These are phyloP conservation scores for Nemoura dubitans DNA, from an alignment of 2,888 invertebrate genomes.

Conservation along the genomic window DNA sequence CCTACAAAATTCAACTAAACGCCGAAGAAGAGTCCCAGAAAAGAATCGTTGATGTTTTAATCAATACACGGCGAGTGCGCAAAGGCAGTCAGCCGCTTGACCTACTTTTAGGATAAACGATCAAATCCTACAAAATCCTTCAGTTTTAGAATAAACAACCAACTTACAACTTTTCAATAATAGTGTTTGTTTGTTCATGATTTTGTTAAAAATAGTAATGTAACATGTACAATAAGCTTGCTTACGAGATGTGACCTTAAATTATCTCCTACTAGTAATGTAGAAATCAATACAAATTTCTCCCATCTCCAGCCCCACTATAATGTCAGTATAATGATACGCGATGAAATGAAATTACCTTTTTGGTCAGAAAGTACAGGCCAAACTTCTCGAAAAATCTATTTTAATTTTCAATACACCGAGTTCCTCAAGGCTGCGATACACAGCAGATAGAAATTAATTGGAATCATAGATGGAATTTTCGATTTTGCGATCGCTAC, in stretches of 20 bases:
- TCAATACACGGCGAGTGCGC: conserved; percentile 47
- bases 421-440: no score
- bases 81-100: conserved; percentile 45
- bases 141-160: background rate
- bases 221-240: no score
- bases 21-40: background rate
- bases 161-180: background rate
- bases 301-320: background rate
- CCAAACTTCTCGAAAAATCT: no score
- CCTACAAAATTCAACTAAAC: background rate
- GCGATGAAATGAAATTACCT: background rate
- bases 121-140: background rate
- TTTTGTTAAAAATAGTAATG: no score
- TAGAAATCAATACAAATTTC: background rate
- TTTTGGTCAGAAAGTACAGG: no score
- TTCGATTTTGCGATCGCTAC: background rate
- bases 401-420: no score
- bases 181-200: no score
- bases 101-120: conserved; percentile 38
- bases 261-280: background rate
- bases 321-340: background rate
- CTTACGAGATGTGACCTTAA: no score
- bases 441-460: no score
- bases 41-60: conserved; percentile 8
- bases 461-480: no score